phyloP scores from a whole-genome alignment of 2,888 invertebrate genomes.

The Leptopilina myrica region DNA sequence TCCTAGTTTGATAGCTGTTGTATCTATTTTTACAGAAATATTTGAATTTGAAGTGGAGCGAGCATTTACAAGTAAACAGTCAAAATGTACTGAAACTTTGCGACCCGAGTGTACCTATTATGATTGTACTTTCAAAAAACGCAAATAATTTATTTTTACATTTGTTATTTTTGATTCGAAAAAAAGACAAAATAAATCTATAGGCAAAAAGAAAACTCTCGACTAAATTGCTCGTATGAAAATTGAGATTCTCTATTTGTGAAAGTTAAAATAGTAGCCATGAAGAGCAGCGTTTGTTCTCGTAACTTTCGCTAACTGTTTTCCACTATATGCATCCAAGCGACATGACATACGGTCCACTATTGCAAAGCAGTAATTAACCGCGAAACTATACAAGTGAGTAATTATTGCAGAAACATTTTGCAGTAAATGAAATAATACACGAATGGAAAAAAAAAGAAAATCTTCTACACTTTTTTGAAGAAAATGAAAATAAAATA shows the following conservation, averaged over 20 bases:
- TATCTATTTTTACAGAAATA: too few relatives aligned
- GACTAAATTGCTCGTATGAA: neutral
- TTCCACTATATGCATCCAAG: neutral
- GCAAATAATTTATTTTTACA: too few relatives aligned
- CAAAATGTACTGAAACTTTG: too few relatives aligned
- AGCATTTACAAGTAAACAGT: too few relatives aligned
- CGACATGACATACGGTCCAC: slow-evolving; percentile 18
- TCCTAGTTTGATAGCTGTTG: too few relatives aligned
- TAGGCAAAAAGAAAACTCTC: neutral
- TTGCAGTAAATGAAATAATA: slow-evolving; percentile 2
- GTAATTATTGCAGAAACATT: slow-evolving; percentile 29
- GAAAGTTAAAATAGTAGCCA: slow-evolving; percentile 10
- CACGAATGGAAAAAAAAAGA: neutral
- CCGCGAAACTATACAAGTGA: slow-evolving; percentile 26
- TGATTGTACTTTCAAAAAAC: too few relatives aligned
- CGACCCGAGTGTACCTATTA: too few relatives aligned
- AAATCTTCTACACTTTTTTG: too few relatives aligned
- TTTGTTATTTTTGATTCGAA: too few relatives aligned
- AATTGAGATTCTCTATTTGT: neutral
- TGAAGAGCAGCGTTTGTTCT: neutral
- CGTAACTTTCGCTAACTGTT: slow-evolving; percentile 26
- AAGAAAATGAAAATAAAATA: too few relatives aligned
- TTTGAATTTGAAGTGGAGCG: too few relatives aligned
- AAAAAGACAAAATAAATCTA: neutral
- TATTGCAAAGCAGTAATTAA: slow-evolving; percentile 27